phyloP scores from a whole-genome alignment of 2,797 vertebrate species.

The Myotis vivesi region DNA sequence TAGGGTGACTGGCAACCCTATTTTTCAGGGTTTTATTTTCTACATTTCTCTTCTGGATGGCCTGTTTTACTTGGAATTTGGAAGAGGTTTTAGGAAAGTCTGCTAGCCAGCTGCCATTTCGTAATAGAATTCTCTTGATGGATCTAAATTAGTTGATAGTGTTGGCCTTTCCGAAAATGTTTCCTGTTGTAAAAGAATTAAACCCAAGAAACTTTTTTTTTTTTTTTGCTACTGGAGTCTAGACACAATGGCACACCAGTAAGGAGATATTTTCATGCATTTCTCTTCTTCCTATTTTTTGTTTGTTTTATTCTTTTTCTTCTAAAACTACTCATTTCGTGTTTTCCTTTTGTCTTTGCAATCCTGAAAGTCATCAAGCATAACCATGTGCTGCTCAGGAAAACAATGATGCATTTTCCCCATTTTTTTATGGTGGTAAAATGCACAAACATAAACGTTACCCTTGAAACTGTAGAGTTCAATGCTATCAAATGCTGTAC shows the following conservation, averaged over 20 bases:
- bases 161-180: not conserved
- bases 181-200: not conserved
- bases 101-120: not conserved
- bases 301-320: not conserved
- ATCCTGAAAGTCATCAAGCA: not conserved
- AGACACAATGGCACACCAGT: not conserved
- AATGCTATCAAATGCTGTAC: not conserved
- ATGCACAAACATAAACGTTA: not conserved
- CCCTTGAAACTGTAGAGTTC: not conserved
- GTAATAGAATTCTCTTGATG: not conserved
- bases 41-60: not conserved
- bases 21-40: not conserved
- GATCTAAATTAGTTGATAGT: not conserved
- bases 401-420: not conserved
- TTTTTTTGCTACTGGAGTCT: not conserved
- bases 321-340: not conserved
- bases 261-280: not conserved
- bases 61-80: not conserved
- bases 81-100: not conserved
- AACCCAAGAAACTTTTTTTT: not conserved
- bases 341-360: not conserved
- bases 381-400: not conserved
- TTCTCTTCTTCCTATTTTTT: not conserved
- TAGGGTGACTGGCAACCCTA: not conserved
- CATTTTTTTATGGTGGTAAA: not conserved